Base-by-base conservation (phyloP, 2,113 vertebrate species). In the Corythornis madagascariensis region DNA sequence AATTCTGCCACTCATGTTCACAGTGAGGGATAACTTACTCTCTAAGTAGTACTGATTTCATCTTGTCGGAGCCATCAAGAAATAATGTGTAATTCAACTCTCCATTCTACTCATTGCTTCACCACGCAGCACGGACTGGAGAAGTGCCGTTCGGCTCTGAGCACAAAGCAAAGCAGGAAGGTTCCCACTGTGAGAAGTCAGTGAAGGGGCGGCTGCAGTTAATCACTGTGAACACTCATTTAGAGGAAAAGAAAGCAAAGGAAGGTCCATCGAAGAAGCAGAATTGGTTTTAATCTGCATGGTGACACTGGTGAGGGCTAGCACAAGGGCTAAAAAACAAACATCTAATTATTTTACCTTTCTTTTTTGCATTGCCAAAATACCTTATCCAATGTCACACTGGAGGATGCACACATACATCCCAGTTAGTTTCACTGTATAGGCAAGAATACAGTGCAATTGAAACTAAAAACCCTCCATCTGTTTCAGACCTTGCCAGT, bases 111-210 rank as follows among this genome's bases (percentile, higher is more conserved):
- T 33, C 24, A 4, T 7, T 31, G 74, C 57, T 56, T 64, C 52
- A n/a, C 40, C 56, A 38, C 0, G 2, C 52, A 42, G 72, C 1
- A 0, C 3, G 0, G 28, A 16, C n/a, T 29, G n/a, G n/a, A 57
- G 83, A 47, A 42, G 29, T 0, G 4, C n/a, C 10, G 33, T 53
- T 19, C 35, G 26, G 35, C 52, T 31, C 21, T 1, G 31, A 35
- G 42, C 48, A 47, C 16, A 16, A 12, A 53, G 26, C 13, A 33
- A 25, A 80, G 42, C 69, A 63, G 35, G 29, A 60, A 61, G 67
- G 69, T 25, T 59, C 55, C 78, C 25, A 18, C 15, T 13, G 53
- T 1, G 3, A 59, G 24, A 38, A 43, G 35, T 20, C 69, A 67
- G 73, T 24, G 25, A 40, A 50, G 35, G 48, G 40, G 40, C 7